Evolutionary conservation across 2,113 vertebrate species (phyloP), one percentile per base, ranked within the genome.

Genomic region (Myxocyprinus asiaticus): DNA sequence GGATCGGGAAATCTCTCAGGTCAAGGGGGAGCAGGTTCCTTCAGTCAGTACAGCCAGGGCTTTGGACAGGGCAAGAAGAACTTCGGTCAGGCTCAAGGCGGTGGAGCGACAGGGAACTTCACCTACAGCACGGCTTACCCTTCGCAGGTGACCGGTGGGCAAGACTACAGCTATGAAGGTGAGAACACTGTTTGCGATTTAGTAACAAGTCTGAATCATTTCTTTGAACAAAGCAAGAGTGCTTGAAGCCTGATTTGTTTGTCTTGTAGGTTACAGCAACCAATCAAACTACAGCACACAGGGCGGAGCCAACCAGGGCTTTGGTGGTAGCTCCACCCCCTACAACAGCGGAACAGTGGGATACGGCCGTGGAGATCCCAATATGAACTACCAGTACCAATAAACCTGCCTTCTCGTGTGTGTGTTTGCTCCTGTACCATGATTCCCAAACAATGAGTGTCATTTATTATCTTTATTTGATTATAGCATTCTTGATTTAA

Each of bases 361-460:
- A 43, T 92, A 92, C 11, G 88, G 91, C 48, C 83, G 95, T 0
- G 94, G 93, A 0, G 95, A 98, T 15, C 87, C 94, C 90, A 94
- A 88, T 90, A 94, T 97, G 94, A 95, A 88, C 82, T 98, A 97
- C 90, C 96, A 98, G 87, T 98, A 97, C 92, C 96, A 96, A 98
- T 98, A 97, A 93, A 94, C 83, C 82, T 65, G 66, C 74, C 47
- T 45, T 0, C 55, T 11, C 56, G 11, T 22, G 15, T 22, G 43
- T 67, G n/a, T 22, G 22, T 73, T 17, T 72, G 17, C 33, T 53
- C 53, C 15, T 58, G 7, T 58, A 6, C 5, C 55, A 6, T n/a
- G 22, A 33, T 33, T 33, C 22, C 22, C 22, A 33, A 33, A 33
- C 22, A 33, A 33, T 33, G n/a, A 33, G 22, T 33, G 1, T 33